phyloP scores from a whole-genome alignment of 2,113 vertebrate species.

The Mesocricetus auratus region DNA sequence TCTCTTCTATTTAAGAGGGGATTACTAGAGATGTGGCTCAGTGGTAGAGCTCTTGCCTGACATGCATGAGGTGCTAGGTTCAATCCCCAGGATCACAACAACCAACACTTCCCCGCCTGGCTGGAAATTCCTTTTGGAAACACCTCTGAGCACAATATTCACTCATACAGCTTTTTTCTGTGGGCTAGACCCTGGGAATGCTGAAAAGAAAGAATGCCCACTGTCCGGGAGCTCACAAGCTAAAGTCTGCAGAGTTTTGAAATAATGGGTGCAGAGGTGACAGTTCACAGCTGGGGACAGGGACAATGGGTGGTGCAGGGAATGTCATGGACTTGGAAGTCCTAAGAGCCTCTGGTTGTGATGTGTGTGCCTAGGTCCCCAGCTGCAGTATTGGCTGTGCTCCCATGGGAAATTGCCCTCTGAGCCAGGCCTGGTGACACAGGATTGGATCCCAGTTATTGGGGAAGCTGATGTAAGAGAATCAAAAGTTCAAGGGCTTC shows the following conservation, averaged over 20 bases:
- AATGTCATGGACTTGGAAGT: background rate
- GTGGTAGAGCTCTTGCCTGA: too few species aligned
- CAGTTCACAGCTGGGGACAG: background rate
- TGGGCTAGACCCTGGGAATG: background rate
- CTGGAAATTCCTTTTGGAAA: slow-evolving; percentile 36
- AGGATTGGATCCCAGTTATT: background rate
- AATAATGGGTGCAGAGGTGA: rapidly evolving
- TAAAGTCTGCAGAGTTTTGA: background rate
- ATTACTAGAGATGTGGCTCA: background rate
- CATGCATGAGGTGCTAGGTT: background rate
- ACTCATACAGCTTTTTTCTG: background rate
- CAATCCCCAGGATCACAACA: too few species aligned
- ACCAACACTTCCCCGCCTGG: background rate
- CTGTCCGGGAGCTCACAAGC: background rate
- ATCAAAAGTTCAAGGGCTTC: background rate
- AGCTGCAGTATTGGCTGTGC: background rate
- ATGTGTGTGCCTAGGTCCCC: background rate
- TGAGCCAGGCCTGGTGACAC: background rate
- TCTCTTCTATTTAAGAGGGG: background rate
- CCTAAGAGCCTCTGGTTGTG: background rate
- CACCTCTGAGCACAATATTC: background rate
- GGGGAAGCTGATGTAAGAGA: background rate
- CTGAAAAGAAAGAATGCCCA: background rate
- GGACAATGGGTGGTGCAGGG: too few species aligned
- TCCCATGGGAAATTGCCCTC: background rate